Percentiles rank a stretch among this genome's conserved stretches.
These are phyloP conservation scores for Cecropterus lyciades DNA, from an alignment of 1,140 invertebrate species.

Conservation along the genomic window DNA sequence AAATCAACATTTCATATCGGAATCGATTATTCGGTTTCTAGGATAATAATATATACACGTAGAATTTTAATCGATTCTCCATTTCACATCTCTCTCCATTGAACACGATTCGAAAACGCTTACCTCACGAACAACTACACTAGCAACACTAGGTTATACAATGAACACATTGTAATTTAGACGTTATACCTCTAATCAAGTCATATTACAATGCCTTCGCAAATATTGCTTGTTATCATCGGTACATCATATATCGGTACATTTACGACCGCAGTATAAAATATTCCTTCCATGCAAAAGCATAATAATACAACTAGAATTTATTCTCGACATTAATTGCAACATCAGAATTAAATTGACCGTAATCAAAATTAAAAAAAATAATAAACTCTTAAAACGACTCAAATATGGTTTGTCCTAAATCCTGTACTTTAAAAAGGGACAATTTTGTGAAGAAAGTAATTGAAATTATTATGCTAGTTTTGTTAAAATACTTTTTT, in stretches of 20 bases:
- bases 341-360: background rate
- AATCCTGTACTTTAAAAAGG: no score
- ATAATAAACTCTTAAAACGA: background rate
- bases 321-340: constrained; percentile 2
- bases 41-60: constrained; percentile 53
- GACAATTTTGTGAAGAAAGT: no score
- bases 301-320: background rate
- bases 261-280: background rate
- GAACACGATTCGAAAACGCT: constrained; percentile 63
- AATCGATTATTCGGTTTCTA: constrained; percentile 48
- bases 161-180: constrained; percentile 76
- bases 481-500: no score
- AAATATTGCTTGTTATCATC: background rate
- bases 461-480: no score
- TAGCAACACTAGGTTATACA: constrained; percentile 78
- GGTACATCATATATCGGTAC: background rate
- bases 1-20: background rate
- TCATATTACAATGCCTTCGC: constrained; percentile 18
- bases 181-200: constrained; percentile 33
- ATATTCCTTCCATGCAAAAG: background rate
- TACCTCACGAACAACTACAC: constrained; percentile 54
- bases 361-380: background rate
- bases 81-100: constrained; percentile 41
- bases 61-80: constrained; percentile 52
- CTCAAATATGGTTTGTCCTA: no score